Evolutionary conservation across 2,113 vertebrate species (phyloP).

Genomic region (Tachuris rubrigastra): DNA sequence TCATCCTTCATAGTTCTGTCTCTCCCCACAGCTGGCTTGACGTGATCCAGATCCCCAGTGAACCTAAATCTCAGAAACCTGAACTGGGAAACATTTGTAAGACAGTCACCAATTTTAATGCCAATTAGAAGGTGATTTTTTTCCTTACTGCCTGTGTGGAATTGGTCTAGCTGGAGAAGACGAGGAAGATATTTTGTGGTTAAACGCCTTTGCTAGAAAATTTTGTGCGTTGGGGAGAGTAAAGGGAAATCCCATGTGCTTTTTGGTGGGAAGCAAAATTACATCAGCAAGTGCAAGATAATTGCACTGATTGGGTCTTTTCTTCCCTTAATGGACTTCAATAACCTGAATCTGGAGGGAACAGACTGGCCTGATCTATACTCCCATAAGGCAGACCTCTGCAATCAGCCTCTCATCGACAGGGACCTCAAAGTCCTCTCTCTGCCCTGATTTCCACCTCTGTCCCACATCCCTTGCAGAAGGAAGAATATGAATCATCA

Average conservation of each 20-base stretch:
- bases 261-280: background rate
- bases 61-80: background rate
- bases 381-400: background rate
- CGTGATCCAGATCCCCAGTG: background rate
- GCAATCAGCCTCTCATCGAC: fast-evolving
- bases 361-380: background rate
- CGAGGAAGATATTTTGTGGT: background rate
- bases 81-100: background rate
- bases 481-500: background rate
- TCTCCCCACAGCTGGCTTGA: background rate
- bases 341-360: background rate
- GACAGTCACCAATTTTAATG: background rate
- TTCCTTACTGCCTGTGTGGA: background rate
- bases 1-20: fast-evolving
- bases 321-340: background rate
- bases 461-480: background rate
- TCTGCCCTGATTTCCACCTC: background rate
- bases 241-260: background rate
- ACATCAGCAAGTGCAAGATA: background rate
- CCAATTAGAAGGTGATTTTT: background rate
- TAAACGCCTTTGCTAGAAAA: background rate
- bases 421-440: background rate
- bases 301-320: background rate
- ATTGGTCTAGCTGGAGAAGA: background rate
- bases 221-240: background rate